Conservation (phyloP, 2,888 invertebrate genomes). For the Orchestes rusci region DNA sequence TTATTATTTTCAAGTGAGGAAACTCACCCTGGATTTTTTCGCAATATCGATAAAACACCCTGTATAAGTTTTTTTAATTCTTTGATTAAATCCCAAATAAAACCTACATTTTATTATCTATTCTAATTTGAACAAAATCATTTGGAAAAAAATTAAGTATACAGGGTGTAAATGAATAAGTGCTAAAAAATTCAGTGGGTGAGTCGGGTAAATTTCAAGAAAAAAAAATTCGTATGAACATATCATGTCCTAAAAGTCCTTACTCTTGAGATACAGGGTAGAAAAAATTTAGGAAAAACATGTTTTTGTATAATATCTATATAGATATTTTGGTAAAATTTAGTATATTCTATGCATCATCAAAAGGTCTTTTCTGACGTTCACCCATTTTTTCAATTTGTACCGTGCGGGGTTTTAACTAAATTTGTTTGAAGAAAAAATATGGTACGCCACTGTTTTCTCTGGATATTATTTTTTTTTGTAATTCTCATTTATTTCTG, state of each 20-base stretch:
- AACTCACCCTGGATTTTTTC: too few relatives aligned
- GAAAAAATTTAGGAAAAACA: not conserved
- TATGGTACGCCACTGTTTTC: not conserved
- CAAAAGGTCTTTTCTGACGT: not conserved
- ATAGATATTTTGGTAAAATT: not conserved
- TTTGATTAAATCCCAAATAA: too few relatives aligned
- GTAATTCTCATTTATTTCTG: not conserved
- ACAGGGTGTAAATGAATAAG: not conserved
- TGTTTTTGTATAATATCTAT: not conserved
- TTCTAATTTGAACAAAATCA: not conserved
- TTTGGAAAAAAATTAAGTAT: not conserved
- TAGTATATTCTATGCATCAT: not conserved
- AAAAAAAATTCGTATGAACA: not conserved
- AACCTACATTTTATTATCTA: too few relatives aligned
- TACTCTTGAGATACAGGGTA: not conserved
- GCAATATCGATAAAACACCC: too few relatives aligned
- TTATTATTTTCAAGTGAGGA: too few relatives aligned
- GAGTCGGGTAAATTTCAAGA: not conserved
- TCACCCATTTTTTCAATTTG: not conserved
- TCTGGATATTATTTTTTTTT: not conserved
- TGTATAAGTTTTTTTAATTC: too few relatives aligned
- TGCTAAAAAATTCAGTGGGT: not conserved
- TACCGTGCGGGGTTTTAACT: not conserved
- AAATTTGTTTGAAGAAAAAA: not conserved
- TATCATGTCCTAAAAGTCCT: not conserved